Evolutionary conservation across 2,888 invertebrate species (phyloP), one percentile per base, ranked within the genome.

Genomic region (Amblyjoppa fuscipennis): DNA sequence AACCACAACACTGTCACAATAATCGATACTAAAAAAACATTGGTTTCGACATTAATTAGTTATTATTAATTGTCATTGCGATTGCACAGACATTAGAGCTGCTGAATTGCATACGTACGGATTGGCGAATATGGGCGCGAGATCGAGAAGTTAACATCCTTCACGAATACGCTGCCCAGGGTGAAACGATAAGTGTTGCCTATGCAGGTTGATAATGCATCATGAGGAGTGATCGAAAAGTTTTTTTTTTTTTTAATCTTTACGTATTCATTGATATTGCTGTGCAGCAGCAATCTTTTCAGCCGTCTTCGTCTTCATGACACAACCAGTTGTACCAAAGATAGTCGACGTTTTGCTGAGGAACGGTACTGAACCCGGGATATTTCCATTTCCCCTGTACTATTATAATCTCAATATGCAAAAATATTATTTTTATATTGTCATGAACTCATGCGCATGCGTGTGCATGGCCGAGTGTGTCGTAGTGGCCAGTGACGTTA

Each of bases 311-410:
- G 9, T 84, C 25, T 84, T 71, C 64, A 16, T 76, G n/a, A 49
- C 64, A 0, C 79, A 84, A 71, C 84, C 84, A 45, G n/a, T 76
- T 9, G 31, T 75, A 34, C 34, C 0, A 34, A 34, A 6, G 34
- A 34, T 34, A 34, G 6, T 34, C 5, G 34, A 34, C 34, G 34
- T 34, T 34, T 34, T 34, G 34, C 34, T 34, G 34, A 34, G 34
- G 34, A 34, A 34, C 34, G 34, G 80, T 3, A 66, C 84, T 20
- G 34, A 34, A 31, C 75, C 75, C n/a, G 75, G 75, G 38, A 53
- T 53, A 69, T 80, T 84, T 70, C 84, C 84, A 25, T 49, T 80
- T 80, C 84, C 84, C 13, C 56, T 84, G 16, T 70, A 75, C 56
- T 80, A 84, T 38, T 16, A n/a, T n/a, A 45, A 38, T 11, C 7